Percentiles rank a stretch among this genome's conserved stretches.
These are phyloP conservation scores for Drosophila acutilabella DNA, from an alignment of 2,888 invertebrate genomes.

Conservation along the genomic window DNA sequence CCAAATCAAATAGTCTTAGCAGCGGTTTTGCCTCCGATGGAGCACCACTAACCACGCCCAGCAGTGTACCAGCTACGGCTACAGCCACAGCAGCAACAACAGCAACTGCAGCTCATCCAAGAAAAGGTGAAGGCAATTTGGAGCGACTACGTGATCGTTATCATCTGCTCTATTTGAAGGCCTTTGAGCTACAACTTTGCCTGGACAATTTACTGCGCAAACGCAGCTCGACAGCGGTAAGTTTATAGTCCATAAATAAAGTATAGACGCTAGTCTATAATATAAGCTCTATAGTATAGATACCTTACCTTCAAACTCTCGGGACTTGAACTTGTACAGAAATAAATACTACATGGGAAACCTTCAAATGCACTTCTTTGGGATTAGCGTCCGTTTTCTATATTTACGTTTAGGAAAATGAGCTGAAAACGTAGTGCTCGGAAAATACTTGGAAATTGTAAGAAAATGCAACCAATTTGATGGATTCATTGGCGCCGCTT, in stretches of 20 bases:
- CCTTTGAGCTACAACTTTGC: slow-evolving; percentile 96
- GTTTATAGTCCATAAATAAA: slow-evolving; percentile 61
- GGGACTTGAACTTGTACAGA: slow-evolving; percentile 58
- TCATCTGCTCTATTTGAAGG: slow-evolving; percentile 94
- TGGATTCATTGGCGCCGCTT: slow-evolving; percentile 56
- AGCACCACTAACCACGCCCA: slow-evolving; percentile 41
- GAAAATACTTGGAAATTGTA: slow-evolving; percentile 69
- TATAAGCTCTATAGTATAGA: background rate
- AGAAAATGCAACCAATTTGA: slow-evolving; percentile 47
- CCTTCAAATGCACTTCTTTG: slow-evolving; percentile 10
- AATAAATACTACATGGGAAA: slow-evolving; percentile 14
- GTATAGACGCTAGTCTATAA: slow-evolving; percentile 3
- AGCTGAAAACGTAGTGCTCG: slow-evolving; percentile 33
- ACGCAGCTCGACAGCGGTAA: slow-evolving; percentile 88
- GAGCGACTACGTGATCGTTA: slow-evolving; percentile 93
- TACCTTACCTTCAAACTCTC: slow-evolving; percentile 18
- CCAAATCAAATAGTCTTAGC: slow-evolving; percentile 71
- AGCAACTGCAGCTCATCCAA: slow-evolving; percentile 38
- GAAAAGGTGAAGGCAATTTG: slow-evolving; percentile 84
- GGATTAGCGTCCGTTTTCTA: slow-evolving; percentile 43
- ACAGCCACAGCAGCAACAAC: slow-evolving; percentile 30
- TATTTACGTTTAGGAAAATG: slow-evolving; percentile 31
- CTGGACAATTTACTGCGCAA: slow-evolving; percentile 92
- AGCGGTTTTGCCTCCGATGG: slow-evolving; percentile 73
- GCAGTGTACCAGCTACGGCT: slow-evolving; percentile 33